phyloP scores from a whole-genome alignment of 2,888 invertebrate genomes.

The Adelphocoris suturalis region DNA sequence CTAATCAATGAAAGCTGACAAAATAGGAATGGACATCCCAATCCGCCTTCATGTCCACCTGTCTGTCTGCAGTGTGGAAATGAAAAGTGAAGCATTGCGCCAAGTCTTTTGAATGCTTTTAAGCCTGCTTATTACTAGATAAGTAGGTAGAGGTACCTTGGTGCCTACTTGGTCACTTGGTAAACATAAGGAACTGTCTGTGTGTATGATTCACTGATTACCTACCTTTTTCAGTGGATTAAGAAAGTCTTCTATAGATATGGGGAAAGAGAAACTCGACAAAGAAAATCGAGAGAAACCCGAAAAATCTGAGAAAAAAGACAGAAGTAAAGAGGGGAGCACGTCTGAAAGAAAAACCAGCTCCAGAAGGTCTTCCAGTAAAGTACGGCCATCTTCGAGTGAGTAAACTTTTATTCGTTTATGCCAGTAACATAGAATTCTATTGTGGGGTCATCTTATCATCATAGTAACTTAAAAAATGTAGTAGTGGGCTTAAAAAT shows the following conservation, averaged over 20 bases:
- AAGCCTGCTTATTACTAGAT: no score
- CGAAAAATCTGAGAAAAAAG: constrained; percentile 45
- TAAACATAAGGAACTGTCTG: no score
- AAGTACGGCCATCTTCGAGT: constrained; percentile 64
- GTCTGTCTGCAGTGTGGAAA: no score
- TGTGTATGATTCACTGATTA: no score
- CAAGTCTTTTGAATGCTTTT: no score
- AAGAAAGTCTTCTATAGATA: constrained; percentile 43
- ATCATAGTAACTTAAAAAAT: background rate
- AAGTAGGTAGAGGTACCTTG: no score
- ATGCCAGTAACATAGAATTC: background rate
- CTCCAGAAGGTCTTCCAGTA: constrained; percentile 66
- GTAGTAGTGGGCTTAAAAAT: no score
- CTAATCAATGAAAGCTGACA: no score
- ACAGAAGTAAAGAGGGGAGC: constrained; percentile 60
- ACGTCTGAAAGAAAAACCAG: constrained; percentile 56
- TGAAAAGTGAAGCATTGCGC: no score
- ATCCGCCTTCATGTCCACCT: no score
- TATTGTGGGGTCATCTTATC: background rate
- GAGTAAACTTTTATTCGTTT: background rate
- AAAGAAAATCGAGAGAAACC: constrained; percentile 49
- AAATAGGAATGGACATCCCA: no score
- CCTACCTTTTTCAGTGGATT: constrained; percentile 17
- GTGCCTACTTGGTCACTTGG: no score
- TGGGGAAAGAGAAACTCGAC: constrained; percentile 45